Evolutionary conservation across 2,113 vertebrate species (phyloP), one percentile per base, ranked within the genome.

Genomic region (Solea senegalensis): DNA sequence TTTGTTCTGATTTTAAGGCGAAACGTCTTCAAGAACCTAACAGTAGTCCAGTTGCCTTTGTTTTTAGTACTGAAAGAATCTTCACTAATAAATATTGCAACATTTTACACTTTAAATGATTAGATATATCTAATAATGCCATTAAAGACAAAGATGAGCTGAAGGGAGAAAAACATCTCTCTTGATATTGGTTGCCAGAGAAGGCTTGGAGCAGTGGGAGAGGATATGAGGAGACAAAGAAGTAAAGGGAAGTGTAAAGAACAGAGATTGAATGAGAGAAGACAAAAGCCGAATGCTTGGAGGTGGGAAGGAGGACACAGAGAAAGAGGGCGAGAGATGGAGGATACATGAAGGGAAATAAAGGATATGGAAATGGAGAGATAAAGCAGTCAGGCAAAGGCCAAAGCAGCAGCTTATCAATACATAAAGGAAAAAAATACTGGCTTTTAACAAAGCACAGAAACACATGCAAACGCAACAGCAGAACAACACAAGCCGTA

Each of bases 321-420:
- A 21, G 21, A 21, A 1, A 21, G 21, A 21, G 21, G 14, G 21
- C 13, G 53, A 49, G 14, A 27, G 28, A 52, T 1, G 39, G n/a
- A 62, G 4, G 21, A 34, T 27, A 63, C 26, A 40, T 3, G 45
- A 50, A 44, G 46, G 21, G 43, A 52, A 28, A 56, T 26, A 64
- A 39, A 59, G 39, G 27, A 40, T 6, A 40, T 28, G 39, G 39
- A 56, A 65, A 53, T 6, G 9, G 28, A 58, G 53, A 46, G 14
- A 70, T 13, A 65, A 65, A 54, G 40, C 60, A 65, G 63, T 41
- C 15, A 13, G 53, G 44, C 28, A 78, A 66, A 69, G 34, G 70
- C 57, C 60, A 80, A 68, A 61, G 52, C 14, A 49, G 51, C 34
- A 76, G 68, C 44, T 52, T 65, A 56, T 78, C 50, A 81, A 59